Base-by-base conservation (phyloP, 2,888 invertebrate species). In the Creontiades dilutus region DNA sequence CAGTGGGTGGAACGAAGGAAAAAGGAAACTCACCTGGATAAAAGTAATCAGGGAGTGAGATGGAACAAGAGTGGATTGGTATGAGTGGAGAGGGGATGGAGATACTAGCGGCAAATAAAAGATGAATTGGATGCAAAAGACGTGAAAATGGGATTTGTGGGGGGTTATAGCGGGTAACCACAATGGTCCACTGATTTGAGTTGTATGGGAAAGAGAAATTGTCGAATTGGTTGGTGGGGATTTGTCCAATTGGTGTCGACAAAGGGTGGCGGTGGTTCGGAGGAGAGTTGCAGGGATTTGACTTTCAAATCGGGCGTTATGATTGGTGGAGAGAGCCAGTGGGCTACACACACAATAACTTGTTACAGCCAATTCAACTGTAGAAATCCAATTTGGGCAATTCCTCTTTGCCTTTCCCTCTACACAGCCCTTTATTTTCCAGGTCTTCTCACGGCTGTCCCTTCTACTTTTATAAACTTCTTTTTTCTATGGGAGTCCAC, bases 361-460 rank as follows among this genome's bases (percentile, higher is more conserved):
- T 91, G 91, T 91, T 91, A 91, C 90, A 90, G 91, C 89, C 91
- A 91, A 91, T 91, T 91, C 91, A 91, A 87, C 87, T 85, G 90
- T 88, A 87, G 90, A 89, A 91, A 91, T 91, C 90, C 91, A 89
- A 91, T 91, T 91, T 91, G 90, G 91, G 87, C 91, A 90, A 91
- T 91, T 91, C 90, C 90, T 85, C 52, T 89, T 89, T 89, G 81
- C 89, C 89, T 82, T 89, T 82, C 82, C 55, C 88, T 80, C 80
- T 28, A 68, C 55, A 52, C 52, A n/a, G 13, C 13, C 75, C 76
- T 86, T 48, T 76, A 75, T 86, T 86, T 76, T 76, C 27, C 75
- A 28, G 68, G 68, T 86, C 76, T 55, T 75, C 76, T 48, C 76
- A 61, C 48, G 86, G 86, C 76, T 47, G 86, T 76, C 76, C 86